A percentile compares a stretch with the other conserved stretches of the same genome.
Evolutionary conservation across 35 echinoderm and acorn worm genomes (phyloP).

Genomic region (Ophiothrix spiculata): DNA sequence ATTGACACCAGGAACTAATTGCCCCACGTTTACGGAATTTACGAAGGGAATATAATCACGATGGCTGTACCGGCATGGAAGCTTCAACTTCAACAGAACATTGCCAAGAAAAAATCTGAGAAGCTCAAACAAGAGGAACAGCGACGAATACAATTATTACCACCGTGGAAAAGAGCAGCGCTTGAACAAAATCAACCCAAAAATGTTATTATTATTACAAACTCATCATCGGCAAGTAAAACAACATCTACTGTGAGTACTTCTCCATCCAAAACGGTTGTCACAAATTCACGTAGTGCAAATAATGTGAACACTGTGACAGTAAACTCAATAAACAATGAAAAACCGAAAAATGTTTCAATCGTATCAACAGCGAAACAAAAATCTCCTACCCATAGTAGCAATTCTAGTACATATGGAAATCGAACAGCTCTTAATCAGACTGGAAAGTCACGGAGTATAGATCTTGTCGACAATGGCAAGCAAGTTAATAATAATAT

Average conservation of each 20-base stretch:
- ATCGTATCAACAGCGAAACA: not conserved
- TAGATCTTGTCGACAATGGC: not conserved
- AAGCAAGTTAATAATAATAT: not conserved
- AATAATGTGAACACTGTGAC: not conserved
- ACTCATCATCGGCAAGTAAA: constrained; percentile 30
- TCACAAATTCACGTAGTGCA: not conserved
- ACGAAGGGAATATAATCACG: constrained; percentile 8
- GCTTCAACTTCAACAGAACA: constrained; percentile 60
- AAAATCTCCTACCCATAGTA: not conserved
- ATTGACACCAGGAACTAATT: not conserved
- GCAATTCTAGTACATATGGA: not conserved
- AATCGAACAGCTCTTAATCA: not conserved
- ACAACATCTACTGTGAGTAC: not conserved
- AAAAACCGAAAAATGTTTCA: not conserved
- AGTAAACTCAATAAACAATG: not conserved
- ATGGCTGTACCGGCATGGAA: constrained; percentile 78
- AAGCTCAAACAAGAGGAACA: constrained; percentile 53
- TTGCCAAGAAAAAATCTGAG: constrained; percentile 54
- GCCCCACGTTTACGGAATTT: not conserved
- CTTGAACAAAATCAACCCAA: constrained; percentile 47
- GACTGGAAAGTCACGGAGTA: not conserved
- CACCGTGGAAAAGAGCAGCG: constrained; percentile 73
- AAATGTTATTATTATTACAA: constrained; percentile 83
- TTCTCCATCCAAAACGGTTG: not conserved
- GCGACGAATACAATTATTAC: constrained; percentile 43